Evolutionary conservation across 2,113 vertebrate species (phyloP).

Genomic region (Aepyceros melampus): DNA sequence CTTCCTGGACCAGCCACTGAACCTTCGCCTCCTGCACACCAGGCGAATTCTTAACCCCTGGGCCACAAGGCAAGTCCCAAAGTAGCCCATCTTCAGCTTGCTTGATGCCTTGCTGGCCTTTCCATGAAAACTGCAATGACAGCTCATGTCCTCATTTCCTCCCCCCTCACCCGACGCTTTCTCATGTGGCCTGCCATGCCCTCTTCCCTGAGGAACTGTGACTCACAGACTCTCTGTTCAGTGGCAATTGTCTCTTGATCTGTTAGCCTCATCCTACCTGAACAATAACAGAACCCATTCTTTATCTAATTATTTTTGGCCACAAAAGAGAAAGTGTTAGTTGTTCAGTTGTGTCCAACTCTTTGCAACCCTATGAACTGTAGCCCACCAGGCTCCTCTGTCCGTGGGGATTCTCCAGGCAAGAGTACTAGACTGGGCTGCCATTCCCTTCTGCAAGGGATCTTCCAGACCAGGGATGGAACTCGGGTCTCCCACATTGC

Average conservation of each 20-base stretch:
- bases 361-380: neutral
- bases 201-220: neutral
- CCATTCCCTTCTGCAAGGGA: neutral
- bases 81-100: neutral
- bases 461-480: neutral
- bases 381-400: neutral
- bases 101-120: neutral
- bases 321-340: neutral
- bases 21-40: fast-evolving
- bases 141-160: no score
- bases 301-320: neutral
- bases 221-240: neutral
- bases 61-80: neutral
- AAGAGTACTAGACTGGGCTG: neutral
- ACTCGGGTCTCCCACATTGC: neutral
- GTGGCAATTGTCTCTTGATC: neutral
- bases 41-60: neutral
- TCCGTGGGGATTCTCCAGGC: neutral
- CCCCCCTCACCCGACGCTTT: neutral
- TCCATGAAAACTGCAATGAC: neutral
- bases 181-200: fast-evolving
- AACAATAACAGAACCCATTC: neutral
- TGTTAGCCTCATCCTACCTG: neutral
- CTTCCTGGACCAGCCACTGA: neutral
- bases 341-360: neutral